Percentiles rank a stretch among this genome's conserved stretches.
Evolutionary conservation across 2,113 vertebrate genomes (phyloP).

Genomic region (Megaptera novaeangliae): DNA sequence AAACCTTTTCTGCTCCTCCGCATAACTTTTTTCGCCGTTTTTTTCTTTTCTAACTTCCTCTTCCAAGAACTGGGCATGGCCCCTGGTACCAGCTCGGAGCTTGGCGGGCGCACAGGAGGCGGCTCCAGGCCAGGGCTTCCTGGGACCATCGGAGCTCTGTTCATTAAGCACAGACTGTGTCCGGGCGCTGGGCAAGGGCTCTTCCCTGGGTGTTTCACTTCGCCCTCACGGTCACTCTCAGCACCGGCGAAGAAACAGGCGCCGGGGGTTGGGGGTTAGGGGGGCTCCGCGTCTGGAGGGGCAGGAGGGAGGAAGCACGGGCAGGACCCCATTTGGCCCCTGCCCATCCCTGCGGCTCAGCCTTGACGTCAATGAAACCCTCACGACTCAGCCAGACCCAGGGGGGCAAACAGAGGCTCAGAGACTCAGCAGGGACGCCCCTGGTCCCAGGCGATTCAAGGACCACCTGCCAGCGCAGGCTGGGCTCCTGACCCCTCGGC

Average conservation of each 20-base stretch:
- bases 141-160: accelerated
- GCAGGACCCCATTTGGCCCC: accelerated
- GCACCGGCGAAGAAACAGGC: accelerated
- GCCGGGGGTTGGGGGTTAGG: neutral
- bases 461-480: neutral
- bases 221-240: accelerated
- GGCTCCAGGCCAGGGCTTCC: neutral
- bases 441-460: accelerated
- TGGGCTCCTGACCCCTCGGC: accelerated
- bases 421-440: accelerated
- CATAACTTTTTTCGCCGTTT: no score
- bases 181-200: accelerated
- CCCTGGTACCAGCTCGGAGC: neutral
- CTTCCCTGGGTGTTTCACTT: accelerated
- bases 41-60: neutral
- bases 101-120: accelerated
- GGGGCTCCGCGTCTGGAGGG: accelerated
- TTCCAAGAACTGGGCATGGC: neutral
- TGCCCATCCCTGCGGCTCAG: accelerated
- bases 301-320: accelerated
- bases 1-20: neutral
- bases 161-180: accelerated
- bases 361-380: neutral
- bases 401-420: neutral
- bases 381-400: neutral